Evolutionary conservation across 1,140 invertebrate species (phyloP).

Genomic region (Brachionus rotundiformis): DNA sequence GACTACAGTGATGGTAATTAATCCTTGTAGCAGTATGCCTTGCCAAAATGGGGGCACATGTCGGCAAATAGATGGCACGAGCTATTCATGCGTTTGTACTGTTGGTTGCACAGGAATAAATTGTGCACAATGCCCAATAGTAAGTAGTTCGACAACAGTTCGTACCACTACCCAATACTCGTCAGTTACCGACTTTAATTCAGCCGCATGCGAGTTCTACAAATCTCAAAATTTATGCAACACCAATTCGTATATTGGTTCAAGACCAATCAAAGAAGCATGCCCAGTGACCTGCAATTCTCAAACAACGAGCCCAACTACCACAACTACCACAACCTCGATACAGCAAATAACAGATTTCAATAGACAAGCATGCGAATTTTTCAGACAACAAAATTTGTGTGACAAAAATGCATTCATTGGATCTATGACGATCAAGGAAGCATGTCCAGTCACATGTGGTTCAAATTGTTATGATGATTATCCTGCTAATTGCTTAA

Average conservation of each 20-base stretch:
- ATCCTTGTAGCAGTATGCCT: background rate
- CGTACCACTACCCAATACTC: too few relatives aligned
- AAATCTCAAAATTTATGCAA: background rate
- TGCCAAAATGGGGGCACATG: background rate
- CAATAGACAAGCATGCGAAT: background rate
- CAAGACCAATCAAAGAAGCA: background rate
- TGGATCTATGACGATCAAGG: background rate
- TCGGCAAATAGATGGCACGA: background rate
- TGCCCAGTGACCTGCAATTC: background rate
- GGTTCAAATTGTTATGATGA: background rate
- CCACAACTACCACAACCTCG: background rate
- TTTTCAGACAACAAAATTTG: background rate
- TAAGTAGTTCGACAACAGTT: background rate
- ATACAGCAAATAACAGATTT: background rate
- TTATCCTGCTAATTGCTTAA: background rate
- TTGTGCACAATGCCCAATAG: background rate
- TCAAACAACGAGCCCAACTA: background rate
- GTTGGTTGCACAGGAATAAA: slow-evolving; percentile 1
- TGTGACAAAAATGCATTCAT: background rate
- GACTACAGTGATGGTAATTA: background rate
- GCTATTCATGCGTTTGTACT: background rate
- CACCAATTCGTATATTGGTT: background rate
- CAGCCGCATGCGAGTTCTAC: background rate
- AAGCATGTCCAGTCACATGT: background rate
- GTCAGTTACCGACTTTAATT: background rate